Evolutionary conservation across 2,113 vertebrate species (phyloP).

Genomic region (Crotalus tigris): DNA sequence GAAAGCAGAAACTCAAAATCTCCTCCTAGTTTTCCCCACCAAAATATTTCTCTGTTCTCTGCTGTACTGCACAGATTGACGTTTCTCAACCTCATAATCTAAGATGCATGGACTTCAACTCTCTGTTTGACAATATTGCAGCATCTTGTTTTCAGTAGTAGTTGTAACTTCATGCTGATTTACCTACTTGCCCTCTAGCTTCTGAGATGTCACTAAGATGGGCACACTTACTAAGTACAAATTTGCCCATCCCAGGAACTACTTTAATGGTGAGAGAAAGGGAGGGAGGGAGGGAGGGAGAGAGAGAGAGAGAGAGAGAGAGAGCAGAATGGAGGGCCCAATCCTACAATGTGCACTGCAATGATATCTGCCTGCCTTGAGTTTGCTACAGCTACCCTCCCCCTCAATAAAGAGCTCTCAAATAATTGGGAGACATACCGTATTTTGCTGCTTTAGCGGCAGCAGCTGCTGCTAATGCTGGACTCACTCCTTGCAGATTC

Average conservation of each 20-base stretch:
- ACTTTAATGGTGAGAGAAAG: neutral
- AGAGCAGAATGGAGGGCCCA: neutral
- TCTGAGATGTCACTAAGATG: neutral
- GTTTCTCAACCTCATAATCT: neutral
- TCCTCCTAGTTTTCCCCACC: neutral
- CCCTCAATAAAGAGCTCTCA: neutral
- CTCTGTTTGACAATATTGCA: neutral
- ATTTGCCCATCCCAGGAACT: neutral
- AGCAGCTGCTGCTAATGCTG: neutral
- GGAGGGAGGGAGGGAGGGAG: neutral
- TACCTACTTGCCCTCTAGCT: neutral
- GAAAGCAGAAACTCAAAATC: neutral
- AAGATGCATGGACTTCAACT: neutral
- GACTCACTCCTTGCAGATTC: neutral
- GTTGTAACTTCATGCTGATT: neutral
- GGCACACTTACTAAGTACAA: neutral
- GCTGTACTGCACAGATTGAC: neutral
- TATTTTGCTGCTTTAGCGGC: slow-evolving; percentile 24
- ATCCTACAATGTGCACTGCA: neutral
- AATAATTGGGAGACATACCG: neutral
- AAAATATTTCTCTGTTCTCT: neutral
- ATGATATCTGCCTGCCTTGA: neutral
- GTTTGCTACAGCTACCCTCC: neutral
- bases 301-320: no score
- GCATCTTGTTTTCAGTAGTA: neutral